phyloP scores from a whole-genome alignment of 2,113 vertebrate genomes.

The Oryzias javanicus region DNA sequence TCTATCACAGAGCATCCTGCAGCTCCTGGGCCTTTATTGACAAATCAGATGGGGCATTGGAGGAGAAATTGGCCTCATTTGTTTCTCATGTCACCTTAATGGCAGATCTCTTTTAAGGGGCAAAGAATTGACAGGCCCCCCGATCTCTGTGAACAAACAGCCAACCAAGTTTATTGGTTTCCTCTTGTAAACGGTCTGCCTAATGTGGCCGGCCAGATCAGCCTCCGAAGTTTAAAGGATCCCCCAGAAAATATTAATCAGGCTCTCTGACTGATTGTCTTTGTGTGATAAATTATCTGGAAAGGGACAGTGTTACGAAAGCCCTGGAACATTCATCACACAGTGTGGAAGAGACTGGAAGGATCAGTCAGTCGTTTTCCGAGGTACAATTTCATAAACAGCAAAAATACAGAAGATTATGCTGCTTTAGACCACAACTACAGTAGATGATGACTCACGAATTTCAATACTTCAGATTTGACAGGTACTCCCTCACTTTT shows the following conservation, averaged over 20 bases:
- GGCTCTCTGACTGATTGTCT: conserved; percentile 68
- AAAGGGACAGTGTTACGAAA: conserved; percentile 63
- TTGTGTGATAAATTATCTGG: conserved; percentile 69
- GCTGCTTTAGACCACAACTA: neutral
- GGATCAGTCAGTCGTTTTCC: conserved; percentile 52
- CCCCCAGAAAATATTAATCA: conserved; percentile 75
- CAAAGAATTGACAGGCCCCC: conserved; percentile 75
- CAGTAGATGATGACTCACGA: neutral
- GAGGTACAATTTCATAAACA: conserved; percentile 2
- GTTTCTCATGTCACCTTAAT: conserved; percentile 81
- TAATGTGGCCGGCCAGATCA: conserved; percentile 56
- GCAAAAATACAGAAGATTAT: conserved; percentile 1
- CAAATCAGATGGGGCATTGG: conserved; percentile 79
- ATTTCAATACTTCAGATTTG: neutral
- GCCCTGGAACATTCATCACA: conserved; percentile 62
- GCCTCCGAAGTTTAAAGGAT: conserved; percentile 71
- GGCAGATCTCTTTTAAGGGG: conserved; percentile 75
- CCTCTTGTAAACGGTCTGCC: conserved; percentile 62
- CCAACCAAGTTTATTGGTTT: conserved; percentile 68
- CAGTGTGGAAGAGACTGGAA: conserved; percentile 19
- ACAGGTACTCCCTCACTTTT: conserved; percentile 15
- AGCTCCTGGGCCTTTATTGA: conserved; percentile 76
- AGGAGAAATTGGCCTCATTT: conserved; percentile 83
- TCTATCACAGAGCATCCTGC: conserved; percentile 72
- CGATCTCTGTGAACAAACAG: conserved; percentile 72